These are phyloP conservation scores for Lepidothrix coronata DNA, from an alignment of 2,113 vertebrate genomes.

Conservation along the genomic window DNA sequence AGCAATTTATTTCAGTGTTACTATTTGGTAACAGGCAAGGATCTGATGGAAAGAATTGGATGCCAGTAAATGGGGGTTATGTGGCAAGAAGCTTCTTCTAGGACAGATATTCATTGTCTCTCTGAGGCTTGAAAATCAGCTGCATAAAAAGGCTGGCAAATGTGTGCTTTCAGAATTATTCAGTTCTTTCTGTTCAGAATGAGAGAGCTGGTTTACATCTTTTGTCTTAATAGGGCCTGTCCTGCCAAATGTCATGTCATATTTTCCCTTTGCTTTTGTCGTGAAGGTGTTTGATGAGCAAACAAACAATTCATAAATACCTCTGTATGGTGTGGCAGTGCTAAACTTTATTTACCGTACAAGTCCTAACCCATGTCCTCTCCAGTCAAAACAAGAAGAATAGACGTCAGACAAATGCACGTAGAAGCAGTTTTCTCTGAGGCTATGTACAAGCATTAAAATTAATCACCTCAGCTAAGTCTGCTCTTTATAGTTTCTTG, in stretches of 20 bases:
- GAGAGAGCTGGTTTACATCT: neutral
- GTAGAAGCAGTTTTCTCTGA: conserved; percentile 37
- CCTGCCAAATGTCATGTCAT: neutral
- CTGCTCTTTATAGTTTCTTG: neutral
- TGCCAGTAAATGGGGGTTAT: neutral
- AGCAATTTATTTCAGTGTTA: neutral
- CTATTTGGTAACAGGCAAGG: neutral
- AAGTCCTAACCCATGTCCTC: conserved; percentile 33
- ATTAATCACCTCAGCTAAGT: conserved; percentile 25
- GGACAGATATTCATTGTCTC: neutral
- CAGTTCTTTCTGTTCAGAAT: neutral
- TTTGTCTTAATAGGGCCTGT: neutral
- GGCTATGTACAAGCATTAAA: conserved; percentile 22
- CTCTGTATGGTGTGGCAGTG: neutral
- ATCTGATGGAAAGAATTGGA: neutral
- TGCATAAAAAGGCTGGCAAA: neutral
- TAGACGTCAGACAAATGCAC: neutral
- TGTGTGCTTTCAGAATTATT: neutral
- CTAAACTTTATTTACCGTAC: neutral
- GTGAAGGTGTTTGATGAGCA: neutral
- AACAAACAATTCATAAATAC: conserved; percentile 6
- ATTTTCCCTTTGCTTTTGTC: neutral
- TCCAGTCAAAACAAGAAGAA: conserved; percentile 51
- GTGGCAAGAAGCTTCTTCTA: neutral
- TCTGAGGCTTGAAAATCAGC: neutral